phyloP scores from a whole-genome alignment of 2,113 vertebrate genomes.

The Nothobranchius furzeri region DNA sequence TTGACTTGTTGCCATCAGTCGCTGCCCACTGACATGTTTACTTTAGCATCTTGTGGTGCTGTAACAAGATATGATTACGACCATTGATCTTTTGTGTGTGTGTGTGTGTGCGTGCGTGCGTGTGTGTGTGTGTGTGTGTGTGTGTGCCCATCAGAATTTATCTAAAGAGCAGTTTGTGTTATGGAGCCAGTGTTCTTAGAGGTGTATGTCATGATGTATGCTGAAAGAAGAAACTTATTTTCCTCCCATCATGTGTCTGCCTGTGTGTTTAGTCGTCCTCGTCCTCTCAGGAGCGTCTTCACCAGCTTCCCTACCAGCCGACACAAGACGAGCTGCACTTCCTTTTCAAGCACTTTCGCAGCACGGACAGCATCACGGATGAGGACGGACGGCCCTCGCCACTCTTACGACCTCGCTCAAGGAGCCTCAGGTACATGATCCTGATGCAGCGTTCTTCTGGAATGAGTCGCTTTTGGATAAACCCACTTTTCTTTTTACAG shows the following conservation, averaged over 20 bases:
- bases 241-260: not conserved
- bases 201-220: not conserved
- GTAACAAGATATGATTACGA: not conserved
- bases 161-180: not conserved
- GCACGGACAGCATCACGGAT: constrained; percentile 88
- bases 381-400: constrained; percentile 87
- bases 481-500: not conserved
- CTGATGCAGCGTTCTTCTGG: not conserved
- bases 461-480: not conserved
- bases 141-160: not conserved
- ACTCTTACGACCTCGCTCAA: constrained; percentile 87
- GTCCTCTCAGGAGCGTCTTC: constrained; percentile 95
- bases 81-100: not conserved
- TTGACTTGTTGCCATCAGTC: no score
- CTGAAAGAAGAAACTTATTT: not conserved
- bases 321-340: constrained; percentile 96
- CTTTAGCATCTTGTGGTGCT: no score
- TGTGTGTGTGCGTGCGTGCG: not conserved
- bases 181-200: not conserved
- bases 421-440: constrained; percentile 89
- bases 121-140: not conserved
- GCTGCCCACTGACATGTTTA: no score
- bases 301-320: constrained; percentile 97
- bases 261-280: constrained; percentile 87
- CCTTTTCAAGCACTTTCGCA: constrained; percentile 96